Conservation (phyloP, 2,797 vertebrate species). For the Ataeniobius toweri region DNA sequence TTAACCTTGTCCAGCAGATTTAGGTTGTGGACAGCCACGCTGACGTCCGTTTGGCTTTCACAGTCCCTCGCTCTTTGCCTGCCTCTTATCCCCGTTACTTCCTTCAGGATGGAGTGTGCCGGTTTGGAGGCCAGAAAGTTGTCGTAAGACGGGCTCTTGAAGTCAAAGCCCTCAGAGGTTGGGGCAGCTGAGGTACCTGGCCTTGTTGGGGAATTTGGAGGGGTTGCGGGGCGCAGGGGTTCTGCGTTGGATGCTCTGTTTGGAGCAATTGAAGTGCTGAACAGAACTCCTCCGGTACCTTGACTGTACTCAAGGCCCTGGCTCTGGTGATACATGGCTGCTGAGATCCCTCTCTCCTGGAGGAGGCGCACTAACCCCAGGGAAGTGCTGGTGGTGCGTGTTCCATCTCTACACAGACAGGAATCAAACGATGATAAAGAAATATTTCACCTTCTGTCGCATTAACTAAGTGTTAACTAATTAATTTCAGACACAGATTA, state of each 20-base stretch:
- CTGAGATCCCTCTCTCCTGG: constrained; percentile 95
- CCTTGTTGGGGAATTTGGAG: constrained; percentile 87
- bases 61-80: constrained; percentile 85
- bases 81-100: constrained; percentile 86
- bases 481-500: not conserved
- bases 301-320: constrained; percentile 86
- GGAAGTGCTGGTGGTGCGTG: constrained; percentile 97
- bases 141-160: constrained; percentile 93
- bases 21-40: constrained; percentile 93
- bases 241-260: constrained; percentile 50
- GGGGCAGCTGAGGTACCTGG: constrained; percentile 48
- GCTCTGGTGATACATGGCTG: constrained; percentile 93
- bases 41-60: constrained; percentile 96
- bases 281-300: constrained; percentile 74
- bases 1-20: constrained; percentile 97
- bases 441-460: no score
- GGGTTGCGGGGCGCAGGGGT: constrained; percentile 84
- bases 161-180: constrained; percentile 85
- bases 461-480: not conserved
- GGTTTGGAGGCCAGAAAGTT: constrained; percentile 97
- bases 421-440: not conserved
- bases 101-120: constrained; percentile 94
- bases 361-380: constrained; percentile 95
- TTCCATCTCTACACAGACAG: constrained; percentile 84
- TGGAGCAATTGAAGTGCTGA: constrained; percentile 80